These are phyloP conservation scores for Empidonax traillii DNA, from an alignment of 2,113 vertebrate genomes.

Conservation along the genomic window DNA sequence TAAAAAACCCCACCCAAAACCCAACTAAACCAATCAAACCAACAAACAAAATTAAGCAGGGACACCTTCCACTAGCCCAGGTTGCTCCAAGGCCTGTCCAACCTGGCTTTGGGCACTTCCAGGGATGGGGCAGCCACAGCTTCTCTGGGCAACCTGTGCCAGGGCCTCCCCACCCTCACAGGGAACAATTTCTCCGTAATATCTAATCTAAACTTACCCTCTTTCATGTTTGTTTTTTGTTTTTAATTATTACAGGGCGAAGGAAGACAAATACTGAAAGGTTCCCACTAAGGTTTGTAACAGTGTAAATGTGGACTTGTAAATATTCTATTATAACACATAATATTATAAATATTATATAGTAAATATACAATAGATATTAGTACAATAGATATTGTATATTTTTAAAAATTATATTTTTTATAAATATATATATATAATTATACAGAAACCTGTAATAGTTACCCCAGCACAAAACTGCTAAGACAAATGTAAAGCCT, in stretches of 20 bases:
- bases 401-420: too few species aligned
- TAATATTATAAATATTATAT: neutral
- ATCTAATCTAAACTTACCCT: neutral
- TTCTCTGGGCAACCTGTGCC: neutral
- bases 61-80: neutral
- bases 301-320: neutral
- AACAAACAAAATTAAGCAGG: neutral
- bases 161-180: neutral
- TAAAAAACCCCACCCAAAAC: neutral
- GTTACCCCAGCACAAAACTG: neutral
- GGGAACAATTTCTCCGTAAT: neutral
- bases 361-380: neutral
- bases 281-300: neutral
- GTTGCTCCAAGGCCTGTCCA: neutral
- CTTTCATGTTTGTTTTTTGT: neutral
- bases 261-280: neutral
- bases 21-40: neutral
- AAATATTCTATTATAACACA: neutral
- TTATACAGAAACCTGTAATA: neutral
- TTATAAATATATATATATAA: neutral
- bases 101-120: neutral
- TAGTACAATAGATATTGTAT: neutral
- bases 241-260: neutral
- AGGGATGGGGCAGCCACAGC: neutral
- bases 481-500: neutral